Evolutionary conservation across 1,140 invertebrate genomes (phyloP), one percentile per base, ranked within the genome.

Genomic region (Drosophila orena): DNA sequence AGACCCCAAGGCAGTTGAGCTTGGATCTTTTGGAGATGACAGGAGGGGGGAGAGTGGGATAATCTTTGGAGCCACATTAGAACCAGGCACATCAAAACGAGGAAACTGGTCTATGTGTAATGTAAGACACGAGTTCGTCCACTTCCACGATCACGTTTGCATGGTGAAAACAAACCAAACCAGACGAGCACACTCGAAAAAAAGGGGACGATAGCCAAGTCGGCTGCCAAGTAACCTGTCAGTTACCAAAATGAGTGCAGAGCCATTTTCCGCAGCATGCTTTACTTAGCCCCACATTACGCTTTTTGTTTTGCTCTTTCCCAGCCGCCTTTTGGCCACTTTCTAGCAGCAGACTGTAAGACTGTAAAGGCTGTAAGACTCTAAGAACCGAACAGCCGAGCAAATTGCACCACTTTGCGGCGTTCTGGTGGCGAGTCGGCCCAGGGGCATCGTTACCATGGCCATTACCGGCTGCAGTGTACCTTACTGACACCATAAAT

Each of bases 401-500:
- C 43, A 86, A 86, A 86, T 86, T 86, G 83, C 83, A 86, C 57
- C 83, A 86, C 79, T 83, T 86, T 83, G 79, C 58, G 75, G 78
- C 78, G 81, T 77, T 85, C 77, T 79, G 77, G 56, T 79, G 69
- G 57, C 61, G 62, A 69, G 56, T 43, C 61, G 52, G 68, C 60
- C 71, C 61, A 80, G 62, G 53, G 78, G 55, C 85, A 77, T 88
- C 84, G 83, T 88, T 86, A 86, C 68, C 57, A 81, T 52, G 74
- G 76, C 57, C 77, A 86, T 86, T 88, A 86, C 80, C 60, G 74
- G 83, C 83, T 88, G 83, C 83, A 85, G 83, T 86, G 73, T 85
- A 86, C 81, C 81, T 85, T 85, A 85, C 83, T 86, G 83, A 86
- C 83, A 86, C 83, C 83, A 88, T 86, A 86, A 86, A 88, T 79